Conservation (phyloP, 2,113 vertebrate genomes). For the Acanthisitta chloris region DNA sequence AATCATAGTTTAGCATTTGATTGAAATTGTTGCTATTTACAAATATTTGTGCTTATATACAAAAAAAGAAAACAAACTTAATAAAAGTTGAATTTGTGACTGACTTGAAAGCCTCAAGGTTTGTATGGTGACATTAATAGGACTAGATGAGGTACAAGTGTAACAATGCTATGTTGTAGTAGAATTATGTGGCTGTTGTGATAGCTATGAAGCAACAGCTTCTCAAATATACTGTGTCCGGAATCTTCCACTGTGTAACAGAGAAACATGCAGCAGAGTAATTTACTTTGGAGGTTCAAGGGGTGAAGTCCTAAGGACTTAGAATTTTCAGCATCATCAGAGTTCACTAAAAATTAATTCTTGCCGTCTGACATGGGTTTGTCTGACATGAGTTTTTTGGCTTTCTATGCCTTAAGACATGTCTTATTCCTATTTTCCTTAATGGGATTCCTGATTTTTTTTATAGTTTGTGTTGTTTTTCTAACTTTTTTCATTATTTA, state of each 20-base stretch:
- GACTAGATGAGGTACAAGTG: not conserved
- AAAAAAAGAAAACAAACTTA: not conserved
- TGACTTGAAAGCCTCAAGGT: not conserved
- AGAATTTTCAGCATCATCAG: slow-evolving; percentile 31
- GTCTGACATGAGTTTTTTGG: slow-evolving; percentile 91
- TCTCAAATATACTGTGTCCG: not conserved
- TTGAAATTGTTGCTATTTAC: not conserved
- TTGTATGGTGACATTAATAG: not conserved
- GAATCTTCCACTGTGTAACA: slow-evolving; percentile 34
- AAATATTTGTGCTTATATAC: not conserved
- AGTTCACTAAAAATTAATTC: slow-evolving; percentile 62
- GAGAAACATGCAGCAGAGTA: slow-evolving; percentile 86
- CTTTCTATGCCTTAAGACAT: slow-evolving; percentile 83
- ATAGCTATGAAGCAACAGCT: not conserved
- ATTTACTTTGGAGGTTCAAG: slow-evolving; percentile 26
- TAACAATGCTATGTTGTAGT: not conserved
- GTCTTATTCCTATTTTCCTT: slow-evolving; percentile 69
- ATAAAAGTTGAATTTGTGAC: not conserved
- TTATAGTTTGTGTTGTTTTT: slow-evolving; percentile 50
- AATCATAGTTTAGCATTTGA: not conserved
- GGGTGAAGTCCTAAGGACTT: slow-evolving; percentile 22
- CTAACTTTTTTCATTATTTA: slow-evolving; percentile 43
- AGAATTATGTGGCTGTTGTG: not conserved
- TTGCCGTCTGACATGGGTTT: slow-evolving; percentile 96
- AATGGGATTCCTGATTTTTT: slow-evolving; percentile 66